Evolutionary conservation across 2,888 invertebrate genomes (phyloP).

Genomic region (Campoplex capitator): DNA sequence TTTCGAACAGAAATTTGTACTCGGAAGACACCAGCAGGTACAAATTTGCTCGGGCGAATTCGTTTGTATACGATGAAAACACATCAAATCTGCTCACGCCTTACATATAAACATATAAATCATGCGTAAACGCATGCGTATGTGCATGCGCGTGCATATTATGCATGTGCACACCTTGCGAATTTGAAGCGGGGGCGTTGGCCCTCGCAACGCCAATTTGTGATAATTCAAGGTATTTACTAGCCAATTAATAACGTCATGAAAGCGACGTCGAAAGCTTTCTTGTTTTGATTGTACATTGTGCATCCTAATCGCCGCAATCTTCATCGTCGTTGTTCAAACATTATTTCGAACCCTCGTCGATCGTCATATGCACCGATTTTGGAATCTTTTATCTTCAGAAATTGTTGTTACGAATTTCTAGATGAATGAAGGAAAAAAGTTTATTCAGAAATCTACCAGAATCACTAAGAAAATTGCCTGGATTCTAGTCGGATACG

Average conservation of each 20-base stretch:
- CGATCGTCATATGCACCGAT: neutral
- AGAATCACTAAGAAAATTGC: too few relatives aligned
- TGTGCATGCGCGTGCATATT: neutral
- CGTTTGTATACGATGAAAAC: too few relatives aligned
- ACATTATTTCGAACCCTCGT: slow-evolving; percentile 24
- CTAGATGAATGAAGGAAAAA: too few relatives aligned
- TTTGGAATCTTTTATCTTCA: too few relatives aligned
- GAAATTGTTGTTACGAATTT: too few relatives aligned
- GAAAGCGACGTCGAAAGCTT: slow-evolving; percentile 43
- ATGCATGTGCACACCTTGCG: neutral
- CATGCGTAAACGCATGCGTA: neutral
- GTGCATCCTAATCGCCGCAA: neutral
- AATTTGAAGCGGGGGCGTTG: slow-evolving; percentile 45
- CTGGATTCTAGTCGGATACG: too few relatives aligned
- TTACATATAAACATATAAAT: neutral
- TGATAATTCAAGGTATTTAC: slow-evolving; percentile 75
- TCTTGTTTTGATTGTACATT: neutral
- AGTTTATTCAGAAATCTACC: too few relatives aligned
- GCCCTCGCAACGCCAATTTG: slow-evolving; percentile 71
- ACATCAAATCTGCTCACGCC: neutral
- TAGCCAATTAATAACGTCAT: slow-evolving; percentile 69
- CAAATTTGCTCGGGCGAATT: too few relatives aligned
- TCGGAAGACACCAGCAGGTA: too few relatives aligned
- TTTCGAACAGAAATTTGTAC: too few relatives aligned
- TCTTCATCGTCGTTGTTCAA: slow-evolving; percentile 1